Evolutionary conservation across 2,888 invertebrate species (phyloP).

Genomic region (Minunthozetes semirufus): DNA sequence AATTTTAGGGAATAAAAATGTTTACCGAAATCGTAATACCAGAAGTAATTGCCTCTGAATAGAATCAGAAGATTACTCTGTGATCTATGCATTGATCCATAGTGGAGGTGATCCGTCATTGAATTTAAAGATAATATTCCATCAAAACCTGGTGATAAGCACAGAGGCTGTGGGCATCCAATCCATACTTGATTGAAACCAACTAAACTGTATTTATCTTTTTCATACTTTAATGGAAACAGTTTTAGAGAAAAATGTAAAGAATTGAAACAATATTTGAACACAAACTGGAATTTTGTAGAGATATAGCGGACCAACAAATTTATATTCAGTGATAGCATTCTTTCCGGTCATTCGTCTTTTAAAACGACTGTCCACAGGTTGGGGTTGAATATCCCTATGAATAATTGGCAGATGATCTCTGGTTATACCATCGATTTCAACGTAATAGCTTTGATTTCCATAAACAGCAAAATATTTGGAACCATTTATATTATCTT

Average conservation of each 20-base stretch:
- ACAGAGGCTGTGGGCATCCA: background rate
- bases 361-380: background rate
- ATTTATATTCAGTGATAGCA: constrained; percentile 10
- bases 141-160: constrained; percentile 1
- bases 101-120: background rate
- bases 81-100: background rate
- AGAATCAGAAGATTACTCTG: background rate
- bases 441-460: background rate
- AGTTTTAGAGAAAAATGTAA: background rate
- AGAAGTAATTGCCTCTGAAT: constrained; percentile 15
- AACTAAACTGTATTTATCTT: background rate
- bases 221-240: constrained; percentile 29
- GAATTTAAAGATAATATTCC: background rate
- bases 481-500: background rate
- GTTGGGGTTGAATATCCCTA: background rate
- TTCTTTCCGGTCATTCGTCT: constrained; percentile 7
- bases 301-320: constrained; percentile 10
- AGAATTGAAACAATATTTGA: background rate
- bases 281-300: background rate
- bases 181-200: constrained; percentile 12
- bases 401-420: constrained; percentile 1
- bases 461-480: background rate
- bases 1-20: too few relatives aligned
- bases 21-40: background rate
- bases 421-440: background rate